phyloP scores from a whole-genome alignment of 1,140 invertebrate species.

The Drosophila guanche region DNA sequence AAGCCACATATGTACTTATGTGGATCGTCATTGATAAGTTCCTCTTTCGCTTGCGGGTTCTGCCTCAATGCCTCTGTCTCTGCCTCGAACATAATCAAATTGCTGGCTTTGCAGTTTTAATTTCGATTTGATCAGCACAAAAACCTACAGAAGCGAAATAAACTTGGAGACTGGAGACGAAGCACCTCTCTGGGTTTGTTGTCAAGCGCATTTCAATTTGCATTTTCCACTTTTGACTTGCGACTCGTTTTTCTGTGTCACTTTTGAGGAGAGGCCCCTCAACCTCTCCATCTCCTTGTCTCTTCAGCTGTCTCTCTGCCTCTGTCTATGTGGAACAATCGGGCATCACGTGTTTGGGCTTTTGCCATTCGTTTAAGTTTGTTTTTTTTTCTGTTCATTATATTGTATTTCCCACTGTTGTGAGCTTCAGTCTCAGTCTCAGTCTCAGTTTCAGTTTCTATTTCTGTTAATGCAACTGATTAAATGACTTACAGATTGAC shows the following conservation, averaged over 20 bases:
- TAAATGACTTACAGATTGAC: no score
- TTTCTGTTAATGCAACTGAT: conserved; percentile 63
- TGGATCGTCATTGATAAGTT: conserved; percentile 29
- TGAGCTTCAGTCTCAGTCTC: conserved; percentile 26
- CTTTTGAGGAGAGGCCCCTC: conserved; percentile 22
- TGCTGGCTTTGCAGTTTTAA: conserved; percentile 24
- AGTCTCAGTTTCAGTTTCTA: conserved; percentile 54
- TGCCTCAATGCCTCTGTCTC: conserved; percentile 7
- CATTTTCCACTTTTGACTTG: conserved; percentile 20
- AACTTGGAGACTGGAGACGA: background rate
- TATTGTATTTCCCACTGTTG: conserved; percentile 30
- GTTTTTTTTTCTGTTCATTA: conserved; percentile 33
- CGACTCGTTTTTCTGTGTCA: conserved; percentile 70
- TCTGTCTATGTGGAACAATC: background rate
- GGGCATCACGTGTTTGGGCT: conserved; percentile 60
- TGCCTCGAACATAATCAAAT: conserved; percentile 18
- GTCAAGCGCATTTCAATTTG: conserved; percentile 56
- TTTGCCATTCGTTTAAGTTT: conserved; percentile 48
- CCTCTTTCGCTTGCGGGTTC: conserved; percentile 16
- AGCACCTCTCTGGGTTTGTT: conserved; percentile 33
- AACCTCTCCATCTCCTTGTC: conserved; percentile 2
- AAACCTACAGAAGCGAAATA: conserved; percentile 2
- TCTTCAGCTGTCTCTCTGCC: background rate
- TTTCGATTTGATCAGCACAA: conserved; percentile 59
- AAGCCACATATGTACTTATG: conserved; percentile 16